Base-by-base conservation (phyloP, 2,888 invertebrate genomes). In the Mellilla xanthometata region DNA sequence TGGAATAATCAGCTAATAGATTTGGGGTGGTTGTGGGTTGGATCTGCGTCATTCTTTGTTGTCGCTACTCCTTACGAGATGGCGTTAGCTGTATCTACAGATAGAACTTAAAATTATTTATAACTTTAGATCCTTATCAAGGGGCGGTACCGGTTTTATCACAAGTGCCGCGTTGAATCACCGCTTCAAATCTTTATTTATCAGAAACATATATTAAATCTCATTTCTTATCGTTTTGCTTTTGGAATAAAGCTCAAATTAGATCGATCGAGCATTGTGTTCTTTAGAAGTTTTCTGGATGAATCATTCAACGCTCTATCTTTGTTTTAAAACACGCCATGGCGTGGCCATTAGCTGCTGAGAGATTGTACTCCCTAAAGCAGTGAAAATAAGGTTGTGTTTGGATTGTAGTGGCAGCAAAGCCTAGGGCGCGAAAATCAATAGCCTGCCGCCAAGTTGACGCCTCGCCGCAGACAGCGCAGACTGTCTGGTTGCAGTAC, bases 1-100 rank as follows among this genome's bases (percentile, higher is more conserved):
- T 58, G 57, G 49, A 60, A 65, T 70, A 79, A 84, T 84, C 74
- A 75, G 70, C 67, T 83, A 83, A 81, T 81, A 78, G 76, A 73
- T 76, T 77, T 60, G 49, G 63, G 58, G 60, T 53, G 54, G 58
- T 11, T 12, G 36, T 41, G 45, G 57, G 60, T 55, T 12, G 23
- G 15, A 30, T 49, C 44, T 52, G 58, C 54, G 49, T 46, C 39
- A 45, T 39, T 30, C 26, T 33, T 48, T 45, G 48, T 35, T 50
- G 35, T 35, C n/a, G 57, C 72, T 72, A 75, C 61, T 69, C 58
- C 38, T 58, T 52, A 67, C 65, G 33, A 78, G 78, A 74, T 74
- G 78, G 73, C 75, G 68, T 42, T 49, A 31, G 32, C 11, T 13
- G 35, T 38, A 6, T 19, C 6, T 19, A 19, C 6, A 19, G 15